phyloP scores from a whole-genome alignment of 2,888 invertebrate species.

The Psylliodes chrysocephalus region DNA sequence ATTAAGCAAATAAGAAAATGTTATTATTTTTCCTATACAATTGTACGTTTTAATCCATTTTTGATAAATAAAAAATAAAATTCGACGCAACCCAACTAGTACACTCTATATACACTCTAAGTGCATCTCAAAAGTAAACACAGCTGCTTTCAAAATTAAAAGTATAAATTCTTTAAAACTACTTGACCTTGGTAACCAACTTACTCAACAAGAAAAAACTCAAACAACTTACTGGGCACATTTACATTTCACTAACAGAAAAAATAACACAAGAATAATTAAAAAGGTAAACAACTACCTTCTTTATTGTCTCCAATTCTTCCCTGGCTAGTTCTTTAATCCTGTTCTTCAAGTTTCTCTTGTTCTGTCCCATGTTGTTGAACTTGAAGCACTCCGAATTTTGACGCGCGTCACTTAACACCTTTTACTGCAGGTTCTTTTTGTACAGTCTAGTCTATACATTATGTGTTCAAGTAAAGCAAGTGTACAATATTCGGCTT shows the following conservation, averaged over 20 bases:
- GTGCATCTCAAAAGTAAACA: not conserved
- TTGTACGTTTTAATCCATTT: no score
- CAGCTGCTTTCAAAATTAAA: not conserved
- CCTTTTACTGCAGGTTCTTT: constrained; percentile 12
- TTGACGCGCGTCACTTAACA: constrained; percentile 24
- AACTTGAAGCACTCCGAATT: constrained; percentile 27
- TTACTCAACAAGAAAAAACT: constrained; percentile 3
- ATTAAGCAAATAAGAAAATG: no score
- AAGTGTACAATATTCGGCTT: constrained; percentile 49
- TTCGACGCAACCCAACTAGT: no score
- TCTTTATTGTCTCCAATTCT: constrained; percentile 46
- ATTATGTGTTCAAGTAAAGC: constrained; percentile 50
- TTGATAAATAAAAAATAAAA: no score
- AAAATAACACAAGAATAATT: constrained; percentile 9
- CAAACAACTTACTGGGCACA: constrained; percentile 6
- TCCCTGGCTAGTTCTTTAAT: constrained; percentile 44
- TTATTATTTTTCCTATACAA: no score
- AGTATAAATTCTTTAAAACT: not conserved
- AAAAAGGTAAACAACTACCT: constrained; percentile 36
- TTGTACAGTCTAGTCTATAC: constrained; percentile 7
- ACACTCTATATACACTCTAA: no score
- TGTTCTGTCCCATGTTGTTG: constrained; percentile 31
- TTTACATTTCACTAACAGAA: not conserved
- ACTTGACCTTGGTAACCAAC: not conserved
- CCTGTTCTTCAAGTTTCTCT: constrained; percentile 41